A percentile compares a stretch with the other conserved stretches of the same genome.
phyloP scores from a whole-genome alignment of 2,888 invertebrate species.

The Pristionchus japonicus region DNA sequence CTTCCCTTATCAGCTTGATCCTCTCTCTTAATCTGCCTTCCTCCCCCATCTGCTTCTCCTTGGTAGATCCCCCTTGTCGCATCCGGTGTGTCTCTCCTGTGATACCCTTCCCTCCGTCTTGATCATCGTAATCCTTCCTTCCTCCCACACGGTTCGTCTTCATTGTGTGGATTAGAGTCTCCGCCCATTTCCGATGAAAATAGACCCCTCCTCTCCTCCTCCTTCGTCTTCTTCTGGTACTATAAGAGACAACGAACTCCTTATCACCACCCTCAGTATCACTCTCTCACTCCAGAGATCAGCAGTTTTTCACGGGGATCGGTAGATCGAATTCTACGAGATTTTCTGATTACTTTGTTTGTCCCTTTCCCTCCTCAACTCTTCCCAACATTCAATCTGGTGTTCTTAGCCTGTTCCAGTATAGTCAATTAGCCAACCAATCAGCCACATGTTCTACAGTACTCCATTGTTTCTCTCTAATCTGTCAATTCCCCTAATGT shows the following conservation, averaged over 20 bases:
- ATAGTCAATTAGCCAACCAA: neutral
- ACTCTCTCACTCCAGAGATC: neutral
- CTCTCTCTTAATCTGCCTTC: neutral
- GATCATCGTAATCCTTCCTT: neutral
- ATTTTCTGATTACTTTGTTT: neutral
- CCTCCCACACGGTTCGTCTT: neutral
- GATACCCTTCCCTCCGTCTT: neutral
- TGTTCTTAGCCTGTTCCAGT: neutral
- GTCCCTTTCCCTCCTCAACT: neutral
- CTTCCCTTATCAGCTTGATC: constrained; percentile 1
- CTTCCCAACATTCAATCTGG: neutral
- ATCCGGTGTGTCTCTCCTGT: neutral
- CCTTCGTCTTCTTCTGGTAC: neutral
- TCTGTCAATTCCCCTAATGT: neutral
- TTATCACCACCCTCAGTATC: neutral
- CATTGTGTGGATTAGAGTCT: neutral
- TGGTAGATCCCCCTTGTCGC: too few species aligned
- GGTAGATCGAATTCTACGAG: neutral
- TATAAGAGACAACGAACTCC: neutral
- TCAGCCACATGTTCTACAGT: neutral
- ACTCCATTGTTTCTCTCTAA: neutral
- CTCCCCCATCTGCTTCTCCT: neutral
- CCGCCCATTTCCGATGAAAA: neutral
- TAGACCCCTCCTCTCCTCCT: neutral
- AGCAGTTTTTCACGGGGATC: neutral